phyloP scores from a whole-genome alignment of 2,797 vertebrate species.

The Furcifer pardalis region DNA sequence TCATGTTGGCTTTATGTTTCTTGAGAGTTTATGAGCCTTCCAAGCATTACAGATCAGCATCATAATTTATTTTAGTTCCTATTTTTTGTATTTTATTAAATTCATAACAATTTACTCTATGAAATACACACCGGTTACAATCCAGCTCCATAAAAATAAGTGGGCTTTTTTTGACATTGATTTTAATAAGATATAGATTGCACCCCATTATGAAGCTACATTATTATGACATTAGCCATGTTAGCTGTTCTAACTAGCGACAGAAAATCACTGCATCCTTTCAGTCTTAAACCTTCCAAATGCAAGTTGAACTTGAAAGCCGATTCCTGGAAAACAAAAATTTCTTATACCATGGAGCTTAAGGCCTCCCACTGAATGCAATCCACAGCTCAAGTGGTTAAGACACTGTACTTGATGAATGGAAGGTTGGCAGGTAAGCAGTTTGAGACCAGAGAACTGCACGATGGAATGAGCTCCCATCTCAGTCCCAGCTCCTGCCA shows the following conservation, averaged over 20 bases:
- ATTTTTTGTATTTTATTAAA: conserved; percentile 14
- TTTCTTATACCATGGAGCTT: not conserved
- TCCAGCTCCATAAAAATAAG: not conserved
- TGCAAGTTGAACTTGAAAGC: not conserved
- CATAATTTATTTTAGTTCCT: not conserved
- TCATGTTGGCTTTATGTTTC: not conserved
- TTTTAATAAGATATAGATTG: not conserved
- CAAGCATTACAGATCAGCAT: not conserved
- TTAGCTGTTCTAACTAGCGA: not conserved
- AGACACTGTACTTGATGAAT: too few species aligned
- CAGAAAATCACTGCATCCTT: not conserved
- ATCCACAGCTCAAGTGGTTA: not conserved
- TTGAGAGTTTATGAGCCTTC: conserved; percentile 5
- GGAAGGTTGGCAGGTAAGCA: too few species aligned
- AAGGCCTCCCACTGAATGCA: not conserved
- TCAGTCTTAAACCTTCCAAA: not conserved
- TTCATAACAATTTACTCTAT: not conserved
- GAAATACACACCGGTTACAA: not conserved
- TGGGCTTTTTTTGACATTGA: not conserved
- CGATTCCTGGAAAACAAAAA: not conserved
- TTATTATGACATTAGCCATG: not conserved
- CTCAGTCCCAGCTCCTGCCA: too few species aligned
- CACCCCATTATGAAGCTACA: not conserved
- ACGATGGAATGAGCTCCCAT: too few species aligned
- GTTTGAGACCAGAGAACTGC: too few species aligned